Evolutionary conservation across 2,888 invertebrate genomes (phyloP).

Genomic region (Agriopis marginaria): DNA sequence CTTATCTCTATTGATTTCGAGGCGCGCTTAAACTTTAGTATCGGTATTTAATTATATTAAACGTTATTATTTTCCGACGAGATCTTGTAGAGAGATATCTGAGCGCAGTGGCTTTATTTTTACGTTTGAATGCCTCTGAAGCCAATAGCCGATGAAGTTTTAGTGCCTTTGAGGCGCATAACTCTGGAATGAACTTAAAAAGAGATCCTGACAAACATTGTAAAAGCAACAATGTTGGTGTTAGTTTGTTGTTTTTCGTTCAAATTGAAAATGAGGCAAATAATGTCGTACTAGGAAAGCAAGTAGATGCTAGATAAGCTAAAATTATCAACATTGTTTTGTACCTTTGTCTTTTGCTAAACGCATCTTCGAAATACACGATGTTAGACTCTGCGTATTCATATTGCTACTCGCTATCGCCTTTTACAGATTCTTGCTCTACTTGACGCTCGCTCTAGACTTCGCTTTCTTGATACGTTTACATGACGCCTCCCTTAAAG

Average conservation of each 20-base stretch:
- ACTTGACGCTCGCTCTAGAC: too few species aligned
- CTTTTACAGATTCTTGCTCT: too few species aligned
- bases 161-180: slow-evolving; percentile 67
- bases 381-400: too few species aligned
- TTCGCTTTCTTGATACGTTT: not conserved
- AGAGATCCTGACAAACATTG: slow-evolving; percentile 37
- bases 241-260: too few species aligned
- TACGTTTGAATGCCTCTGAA: slow-evolving; percentile 47
- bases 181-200: slow-evolving; percentile 52
- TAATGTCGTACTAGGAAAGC: too few species aligned
- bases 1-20: slow-evolving; percentile 26
- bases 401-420: too few species aligned
- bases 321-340: too few species aligned
- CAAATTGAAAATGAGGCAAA: not conserved
- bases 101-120: slow-evolving; percentile 66
- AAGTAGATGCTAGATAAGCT: too few species aligned
- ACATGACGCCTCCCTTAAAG: not conserved
- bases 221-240: not conserved
- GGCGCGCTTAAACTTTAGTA: slow-evolving; percentile 30
- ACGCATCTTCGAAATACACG: not conserved
- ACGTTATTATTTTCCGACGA: slow-evolving; percentile 37
- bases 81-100: slow-evolving; percentile 38
- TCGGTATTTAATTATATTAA: slow-evolving; percentile 27
- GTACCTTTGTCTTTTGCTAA: too few species aligned
- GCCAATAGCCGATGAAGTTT: slow-evolving; percentile 69